These are phyloP conservation scores for Ciona savignyi DNA, from an alignment of 23 tunicate genomes.

Conservation along the genomic window DNA sequence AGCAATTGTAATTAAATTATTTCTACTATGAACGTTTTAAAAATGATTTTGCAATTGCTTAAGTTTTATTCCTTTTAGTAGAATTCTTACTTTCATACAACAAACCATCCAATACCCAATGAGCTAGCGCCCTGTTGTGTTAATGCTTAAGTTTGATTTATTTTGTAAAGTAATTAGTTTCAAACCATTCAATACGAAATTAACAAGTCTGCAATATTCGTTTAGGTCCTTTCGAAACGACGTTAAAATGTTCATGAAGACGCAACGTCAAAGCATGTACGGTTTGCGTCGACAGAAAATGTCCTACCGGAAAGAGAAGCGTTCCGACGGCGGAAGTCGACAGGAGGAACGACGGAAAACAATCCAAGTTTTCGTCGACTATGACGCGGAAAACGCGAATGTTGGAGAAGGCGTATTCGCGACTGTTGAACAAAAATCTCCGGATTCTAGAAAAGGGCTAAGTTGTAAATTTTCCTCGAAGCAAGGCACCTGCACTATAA, in stretches of 20 bases:
- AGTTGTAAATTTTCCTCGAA: neutral
- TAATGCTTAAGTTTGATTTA: too few relatives aligned
- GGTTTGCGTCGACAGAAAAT: conserved; percentile 19
- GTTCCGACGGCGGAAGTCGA: conserved; percentile 17
- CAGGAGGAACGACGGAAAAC: conserved; percentile 55
- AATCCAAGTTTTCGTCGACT: conserved; percentile 37
- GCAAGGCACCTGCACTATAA: conserved; percentile 4
- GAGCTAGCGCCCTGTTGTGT: too few relatives aligned
- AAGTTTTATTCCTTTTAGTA: too few relatives aligned
- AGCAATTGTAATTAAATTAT: too few relatives aligned
- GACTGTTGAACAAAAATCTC: neutral
- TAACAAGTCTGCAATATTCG: too few relatives aligned
- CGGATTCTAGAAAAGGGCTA: neutral
- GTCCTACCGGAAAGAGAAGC: conserved; percentile 11
- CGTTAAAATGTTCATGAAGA: conserved; percentile 14
- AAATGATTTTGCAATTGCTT: too few relatives aligned
- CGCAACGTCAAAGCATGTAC: conserved; percentile 15
- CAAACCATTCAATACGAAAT: too few relatives aligned
- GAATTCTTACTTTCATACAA: too few relatives aligned
- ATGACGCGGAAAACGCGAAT: conserved; percentile 17
- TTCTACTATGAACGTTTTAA: too few relatives aligned
- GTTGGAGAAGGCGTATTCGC: conserved; percentile 4
- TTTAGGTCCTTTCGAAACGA: conserved; percentile 38
- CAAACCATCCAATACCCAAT: too few relatives aligned
- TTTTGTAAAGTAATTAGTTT: too few relatives aligned